Evolutionary conservation across 2,888 invertebrate species (phyloP), one percentile per base, ranked within the genome.

Genomic region (Pheosia gnoma): DNA sequence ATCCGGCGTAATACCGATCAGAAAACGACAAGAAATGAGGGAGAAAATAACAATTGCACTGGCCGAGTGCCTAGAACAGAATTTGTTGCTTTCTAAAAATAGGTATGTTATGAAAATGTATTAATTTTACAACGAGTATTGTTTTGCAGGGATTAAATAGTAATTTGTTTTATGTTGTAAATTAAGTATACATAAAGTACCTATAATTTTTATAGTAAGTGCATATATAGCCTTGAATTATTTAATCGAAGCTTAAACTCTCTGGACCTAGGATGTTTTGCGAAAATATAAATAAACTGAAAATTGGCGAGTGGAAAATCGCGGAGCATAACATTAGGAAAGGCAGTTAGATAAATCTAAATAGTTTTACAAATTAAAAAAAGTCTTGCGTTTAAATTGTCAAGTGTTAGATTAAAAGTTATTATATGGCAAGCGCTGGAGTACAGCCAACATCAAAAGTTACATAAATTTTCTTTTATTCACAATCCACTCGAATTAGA

Each of bases 401-500:
- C 67, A 66, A 60, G 65, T 66, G 53, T 72, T 66, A 82, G 81
- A 86, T 83, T 82, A 84, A 80, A 78, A 76, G 79, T 83, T 85
- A 87, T 81, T 63, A 83, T 85, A 84, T 80, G 83, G 82, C 84
- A 79, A 70, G 75, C 68, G 72, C 82, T 90, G 90, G 90, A 88
- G 67, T 68, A 65, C 65, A 45, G 89, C 90, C 89, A 90, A 88
- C 68, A 73, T 75, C 72, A 79, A 74, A 79, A 79, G 79, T 74
- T 74, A 74, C 75, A 81, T 81, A 79, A 78, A 81, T 78, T 77
- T 74, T 72, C 75, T 78, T 79, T 84, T 83, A 77, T 77, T 73
- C 73, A 77, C 62, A 74, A 77, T 70, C 74, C 72, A 70, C 67
- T 66, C 13, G 67, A 62, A 68, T 59, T 65, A 68, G 65, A 68